phyloP scores from a whole-genome alignment of 2,888 invertebrate genomes.

The Coelinius sp. region DNA sequence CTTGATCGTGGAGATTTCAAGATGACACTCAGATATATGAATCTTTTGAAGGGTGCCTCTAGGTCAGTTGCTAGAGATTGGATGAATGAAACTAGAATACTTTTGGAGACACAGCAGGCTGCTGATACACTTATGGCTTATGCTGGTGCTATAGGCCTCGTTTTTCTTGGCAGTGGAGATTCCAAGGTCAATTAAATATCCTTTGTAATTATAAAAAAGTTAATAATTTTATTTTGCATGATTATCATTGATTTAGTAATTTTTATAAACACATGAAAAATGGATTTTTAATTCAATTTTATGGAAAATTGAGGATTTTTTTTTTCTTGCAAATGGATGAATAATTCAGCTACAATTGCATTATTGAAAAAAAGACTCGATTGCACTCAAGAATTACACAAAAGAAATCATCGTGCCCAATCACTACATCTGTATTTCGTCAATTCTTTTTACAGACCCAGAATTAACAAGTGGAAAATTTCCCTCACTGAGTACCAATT shows the following conservation, averaged over 20 bases:
- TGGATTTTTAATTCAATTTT: too few relatives aligned
- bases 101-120: conserved; percentile 91
- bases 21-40: conserved; percentile 88
- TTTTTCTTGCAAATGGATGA: too few relatives aligned
- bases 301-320: background rate
- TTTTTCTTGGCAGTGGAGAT: conserved; percentile 69
- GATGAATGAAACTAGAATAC: conserved; percentile 86
- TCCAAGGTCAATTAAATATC: conserved; percentile 54
- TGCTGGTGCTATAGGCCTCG: conserved; percentile 83
- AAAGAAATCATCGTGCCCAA: conserved; percentile 20
- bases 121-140: conserved; percentile 91
- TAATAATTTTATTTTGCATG: too few relatives aligned
- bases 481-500: conserved; percentile 36
- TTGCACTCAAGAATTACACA: background rate
- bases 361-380: background rate
- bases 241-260: too few relatives aligned
- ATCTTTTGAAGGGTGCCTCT: conserved; percentile 90
- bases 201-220: background rate
- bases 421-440: conserved; percentile 14
- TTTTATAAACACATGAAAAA: too few relatives aligned
- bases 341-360: too few relatives aligned
- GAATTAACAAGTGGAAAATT: conserved; percentile 39
- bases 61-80: conserved; percentile 87
- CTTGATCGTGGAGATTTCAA: conserved; percentile 90
- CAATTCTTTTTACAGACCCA: conserved; percentile 37